Percentiles rank a stretch among this genome's conserved stretches.
phyloP scores from a whole-genome alignment of 2,888 invertebrate species.

The Panopea generosa region DNA sequence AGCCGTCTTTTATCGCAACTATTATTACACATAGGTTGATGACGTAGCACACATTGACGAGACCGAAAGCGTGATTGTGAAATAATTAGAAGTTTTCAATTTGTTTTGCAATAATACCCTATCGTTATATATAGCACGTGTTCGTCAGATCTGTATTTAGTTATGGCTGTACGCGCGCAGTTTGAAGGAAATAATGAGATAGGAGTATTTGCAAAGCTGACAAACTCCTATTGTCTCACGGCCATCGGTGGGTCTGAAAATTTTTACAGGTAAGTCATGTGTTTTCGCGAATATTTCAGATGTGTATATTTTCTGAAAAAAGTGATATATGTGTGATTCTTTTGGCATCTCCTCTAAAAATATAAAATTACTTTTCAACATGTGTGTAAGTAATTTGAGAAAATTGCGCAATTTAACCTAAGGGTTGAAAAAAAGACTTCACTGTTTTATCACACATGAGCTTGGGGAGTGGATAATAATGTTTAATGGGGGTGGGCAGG shows the following conservation, averaged over 20 bases:
- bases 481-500: too few species aligned
- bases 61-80: constrained; percentile 19
- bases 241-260: constrained; percentile 99
- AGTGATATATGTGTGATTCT: neutral
- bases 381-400: too few species aligned
- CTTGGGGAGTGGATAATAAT: too few species aligned
- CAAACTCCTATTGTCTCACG: constrained; percentile 98
- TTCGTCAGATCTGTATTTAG: constrained; percentile 83
- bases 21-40: neutral
- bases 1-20: too few species aligned
- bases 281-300: constrained; percentile 7
- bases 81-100: constrained; percentile 9
- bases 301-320: too few species aligned
- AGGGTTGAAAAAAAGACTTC: too few species aligned
- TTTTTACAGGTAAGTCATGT: constrained; percentile 93
- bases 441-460: too few species aligned
- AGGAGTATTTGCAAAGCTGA: constrained; percentile 98
- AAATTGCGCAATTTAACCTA: too few species aligned
- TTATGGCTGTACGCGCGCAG: constrained; percentile 96
- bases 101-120: constrained; percentile 11
- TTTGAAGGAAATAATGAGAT: constrained; percentile 99
- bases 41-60: neutral
- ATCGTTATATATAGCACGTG: constrained; percentile 3
- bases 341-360: neutral
- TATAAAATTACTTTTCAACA: neutral